phyloP scores from a whole-genome alignment of 2,113 vertebrate species.

The Artemisiospiza belli region DNA sequence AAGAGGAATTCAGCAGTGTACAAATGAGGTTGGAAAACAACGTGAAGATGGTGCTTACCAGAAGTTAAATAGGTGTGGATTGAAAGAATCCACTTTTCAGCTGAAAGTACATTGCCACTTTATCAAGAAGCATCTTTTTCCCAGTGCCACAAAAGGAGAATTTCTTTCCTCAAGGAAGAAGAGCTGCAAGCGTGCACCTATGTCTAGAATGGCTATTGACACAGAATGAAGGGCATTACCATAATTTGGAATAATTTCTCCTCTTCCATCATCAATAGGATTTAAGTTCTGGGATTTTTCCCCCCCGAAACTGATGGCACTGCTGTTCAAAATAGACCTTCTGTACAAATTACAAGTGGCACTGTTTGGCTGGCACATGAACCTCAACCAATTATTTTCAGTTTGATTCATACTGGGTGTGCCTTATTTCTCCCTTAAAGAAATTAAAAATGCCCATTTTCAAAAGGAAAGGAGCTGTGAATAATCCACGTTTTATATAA shows the following conservation, averaged over 20 bases:
- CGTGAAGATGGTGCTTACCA: neutral
- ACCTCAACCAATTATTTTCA: neutral
- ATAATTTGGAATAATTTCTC: neutral
- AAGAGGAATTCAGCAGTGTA: neutral
- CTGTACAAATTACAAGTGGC: neutral
- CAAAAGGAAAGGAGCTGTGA: conserved; percentile 28
- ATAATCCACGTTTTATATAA: conserved; percentile 27
- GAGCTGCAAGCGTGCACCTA: neutral
- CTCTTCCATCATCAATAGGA: neutral
- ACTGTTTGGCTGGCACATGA: neutral
- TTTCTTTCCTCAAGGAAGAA: neutral
- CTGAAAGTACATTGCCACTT: neutral
- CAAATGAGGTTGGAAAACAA: neutral
- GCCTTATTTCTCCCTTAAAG: neutral
- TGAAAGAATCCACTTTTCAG: neutral
- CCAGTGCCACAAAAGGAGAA: neutral
- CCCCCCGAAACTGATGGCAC: neutral
- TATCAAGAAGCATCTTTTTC: neutral
- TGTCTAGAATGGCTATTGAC: neutral
- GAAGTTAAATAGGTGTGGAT: neutral
- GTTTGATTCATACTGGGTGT: neutral
- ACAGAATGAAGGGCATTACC: neutral
- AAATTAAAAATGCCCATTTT: neutral
- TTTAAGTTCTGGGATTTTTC: neutral
- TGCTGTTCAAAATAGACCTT: neutral